These are phyloP conservation scores for Kuschelorhynchus macadamiae DNA, from an alignment of 2,888 invertebrate genomes.

Conservation along the genomic window DNA sequence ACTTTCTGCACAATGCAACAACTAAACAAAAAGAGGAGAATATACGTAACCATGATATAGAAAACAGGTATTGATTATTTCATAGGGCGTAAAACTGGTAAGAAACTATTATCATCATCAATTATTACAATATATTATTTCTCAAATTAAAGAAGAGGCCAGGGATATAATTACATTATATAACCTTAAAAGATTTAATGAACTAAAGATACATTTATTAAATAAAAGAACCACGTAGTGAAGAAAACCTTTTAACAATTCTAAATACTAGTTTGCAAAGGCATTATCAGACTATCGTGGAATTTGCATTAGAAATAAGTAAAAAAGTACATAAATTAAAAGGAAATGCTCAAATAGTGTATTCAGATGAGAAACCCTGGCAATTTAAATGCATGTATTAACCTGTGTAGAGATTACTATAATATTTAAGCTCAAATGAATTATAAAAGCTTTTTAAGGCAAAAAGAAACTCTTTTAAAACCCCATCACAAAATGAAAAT, in stretches of 20 bases:
- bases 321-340: slow-evolving; percentile 12
- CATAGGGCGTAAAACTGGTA: too few relatives aligned
- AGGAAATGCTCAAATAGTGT: slow-evolving; percentile 6
- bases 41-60: too few relatives aligned
- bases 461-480: slow-evolving; percentile 16
- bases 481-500: background rate
- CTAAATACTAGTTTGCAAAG: slow-evolving; percentile 2
- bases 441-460: slow-evolving; percentile 7
- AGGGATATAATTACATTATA: too few relatives aligned
- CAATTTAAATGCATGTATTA: slow-evolving; percentile 3
- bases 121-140: slow-evolving; percentile 1
- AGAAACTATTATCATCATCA: too few relatives aligned
- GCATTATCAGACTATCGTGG: slow-evolving; percentile 1
- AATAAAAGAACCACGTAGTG: background rate
- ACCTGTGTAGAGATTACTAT: slow-evolving; percentile 19
- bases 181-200: background rate
- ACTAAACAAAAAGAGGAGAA: too few relatives aligned
- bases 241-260: slow-evolving; percentile 4
- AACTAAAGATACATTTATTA: slow-evolving; percentile 6
- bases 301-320: slow-evolving; percentile 10
- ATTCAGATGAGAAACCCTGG: background rate
- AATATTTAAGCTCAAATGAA: slow-evolving; percentile 14
- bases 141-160: background rate
- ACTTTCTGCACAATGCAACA: too few relatives aligned
- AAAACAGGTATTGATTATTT: too few relatives aligned